Evolutionary conservation across 2,888 invertebrate species (phyloP), one percentile per base, ranked within the genome.

Genomic region (Heteropelma amictum): DNA sequence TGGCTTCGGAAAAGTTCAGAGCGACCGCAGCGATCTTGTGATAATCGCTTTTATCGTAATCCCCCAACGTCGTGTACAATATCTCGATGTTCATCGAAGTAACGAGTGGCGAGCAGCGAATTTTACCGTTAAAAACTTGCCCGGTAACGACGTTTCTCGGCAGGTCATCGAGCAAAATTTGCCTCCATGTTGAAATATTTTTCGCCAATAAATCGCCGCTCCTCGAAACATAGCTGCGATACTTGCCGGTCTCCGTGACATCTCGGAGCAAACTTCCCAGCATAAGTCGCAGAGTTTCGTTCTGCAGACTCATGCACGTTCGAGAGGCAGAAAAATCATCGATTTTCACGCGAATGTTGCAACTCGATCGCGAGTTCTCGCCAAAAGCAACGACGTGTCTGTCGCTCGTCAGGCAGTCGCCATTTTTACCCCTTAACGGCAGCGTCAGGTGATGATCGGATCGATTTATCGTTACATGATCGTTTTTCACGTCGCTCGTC

Each of bases 161-260:
- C 33, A 86, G 76, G n/a, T 87, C 87, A 30, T 88, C 84, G n/a
- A 88, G 81, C 42, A 91, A 80, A 49, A 92, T 86, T 79, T 89
- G 88, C n/a, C 86, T 84, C 92, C 92, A 92, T 56, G 90, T 90
- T 0, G 88, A 82, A 1, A 85, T 79, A 68, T 87, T 83, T 14
- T 86, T 84, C 19, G 83, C 85, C 56, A 89, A 85, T 1, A 91
- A 88, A 79, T 92, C 91, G 5, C 92, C 92, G 76, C 88, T 90
- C 70, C 89, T 89, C 0, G 91, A 91, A 30, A 91, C 84, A 67
- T 86, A 89, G 23, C 81, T 78, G 51, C 73, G 78, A 76, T 86
- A 85, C 23, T 82, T 77, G 49, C 85, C 81, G 3, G 79, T 70
- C 2, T 83, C 77, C 2, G 88, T 89, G 1, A 84, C 76, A 80